Evolutionary conservation across 2,113 vertebrate genomes (phyloP).

Genomic region (Ramphastos sulfuratus): DNA sequence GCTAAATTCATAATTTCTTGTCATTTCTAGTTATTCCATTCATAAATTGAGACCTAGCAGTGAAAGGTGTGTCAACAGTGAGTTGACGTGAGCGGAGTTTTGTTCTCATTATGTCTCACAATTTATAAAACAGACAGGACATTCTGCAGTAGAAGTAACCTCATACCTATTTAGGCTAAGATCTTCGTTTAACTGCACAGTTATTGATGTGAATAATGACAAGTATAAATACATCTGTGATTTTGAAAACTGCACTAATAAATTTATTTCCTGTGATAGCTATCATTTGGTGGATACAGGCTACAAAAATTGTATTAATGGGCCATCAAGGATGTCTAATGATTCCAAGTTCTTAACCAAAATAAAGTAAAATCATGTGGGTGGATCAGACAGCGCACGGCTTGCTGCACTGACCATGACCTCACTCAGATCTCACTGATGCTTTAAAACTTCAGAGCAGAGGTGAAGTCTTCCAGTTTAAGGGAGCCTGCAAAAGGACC

Average conservation of each 20-base stretch:
- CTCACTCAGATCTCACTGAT: background rate
- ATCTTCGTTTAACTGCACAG: background rate
- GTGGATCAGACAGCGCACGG: background rate
- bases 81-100: background rate
- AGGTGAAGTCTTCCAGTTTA: background rate
- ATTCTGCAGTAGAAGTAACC: background rate
- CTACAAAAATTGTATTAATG: background rate
- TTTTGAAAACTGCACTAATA: background rate
- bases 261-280: background rate
- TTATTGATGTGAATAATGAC: background rate
- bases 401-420: background rate
- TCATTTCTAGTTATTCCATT: background rate
- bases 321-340: background rate
- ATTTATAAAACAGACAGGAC: background rate
- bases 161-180: background rate
- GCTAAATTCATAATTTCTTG: background rate
- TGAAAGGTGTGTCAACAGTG: background rate
- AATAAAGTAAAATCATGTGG: background rate
- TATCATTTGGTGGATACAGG: accelerated
- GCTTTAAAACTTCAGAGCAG: background rate
- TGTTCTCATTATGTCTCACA: background rate
- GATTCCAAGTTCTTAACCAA: background rate
- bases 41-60: background rate
- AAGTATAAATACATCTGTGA: background rate
- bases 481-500: background rate